Conservation (phyloP, 2,888 invertebrate genomes). For the Cordylochernes scorpioides region DNA sequence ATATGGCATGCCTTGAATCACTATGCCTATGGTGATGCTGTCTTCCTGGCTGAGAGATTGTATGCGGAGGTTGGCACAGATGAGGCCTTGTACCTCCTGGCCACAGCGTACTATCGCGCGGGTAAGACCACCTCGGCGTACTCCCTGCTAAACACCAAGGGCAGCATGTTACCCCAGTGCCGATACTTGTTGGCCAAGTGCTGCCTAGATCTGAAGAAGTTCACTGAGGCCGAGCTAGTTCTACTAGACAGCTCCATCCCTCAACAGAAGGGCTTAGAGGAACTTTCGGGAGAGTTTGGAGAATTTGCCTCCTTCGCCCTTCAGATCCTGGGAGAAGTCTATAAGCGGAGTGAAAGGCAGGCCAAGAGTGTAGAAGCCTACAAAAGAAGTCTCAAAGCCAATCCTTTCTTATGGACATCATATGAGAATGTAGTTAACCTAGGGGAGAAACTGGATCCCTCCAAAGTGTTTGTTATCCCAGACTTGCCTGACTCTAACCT, state of each 20-base stretch:
- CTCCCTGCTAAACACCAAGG: slow-evolving; percentile 49
- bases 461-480: too few species aligned
- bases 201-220: slow-evolving; percentile 69
- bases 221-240: slow-evolving; percentile 52
- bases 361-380: slow-evolving; percentile 41
- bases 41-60: slow-evolving; percentile 80
- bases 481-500: too few species aligned
- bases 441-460: too few species aligned
- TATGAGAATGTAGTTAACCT: slow-evolving; percentile 64
- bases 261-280: slow-evolving; percentile 30
- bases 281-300: slow-evolving; percentile 55
- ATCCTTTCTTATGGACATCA: slow-evolving; percentile 83
- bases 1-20: slow-evolving; percentile 96
- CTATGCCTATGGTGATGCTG: slow-evolving; percentile 82
- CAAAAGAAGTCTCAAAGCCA: slow-evolving; percentile 45
- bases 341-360: slow-evolving; percentile 49
- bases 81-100: slow-evolving; percentile 68
- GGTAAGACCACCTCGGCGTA: slow-evolving; percentile 65
- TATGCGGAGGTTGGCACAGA: slow-evolving; percentile 80
- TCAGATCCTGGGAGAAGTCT: slow-evolving; percentile 61
- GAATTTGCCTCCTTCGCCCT: slow-evolving; percentile 70
- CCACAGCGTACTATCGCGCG: slow-evolving; percentile 78
- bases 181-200: slow-evolving; percentile 71
- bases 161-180: slow-evolving; percentile 50
- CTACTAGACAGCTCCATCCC: slow-evolving; percentile 25